Conservation (phyloP, 2,113 vertebrate species). For the Cavia porcellus region DNA sequence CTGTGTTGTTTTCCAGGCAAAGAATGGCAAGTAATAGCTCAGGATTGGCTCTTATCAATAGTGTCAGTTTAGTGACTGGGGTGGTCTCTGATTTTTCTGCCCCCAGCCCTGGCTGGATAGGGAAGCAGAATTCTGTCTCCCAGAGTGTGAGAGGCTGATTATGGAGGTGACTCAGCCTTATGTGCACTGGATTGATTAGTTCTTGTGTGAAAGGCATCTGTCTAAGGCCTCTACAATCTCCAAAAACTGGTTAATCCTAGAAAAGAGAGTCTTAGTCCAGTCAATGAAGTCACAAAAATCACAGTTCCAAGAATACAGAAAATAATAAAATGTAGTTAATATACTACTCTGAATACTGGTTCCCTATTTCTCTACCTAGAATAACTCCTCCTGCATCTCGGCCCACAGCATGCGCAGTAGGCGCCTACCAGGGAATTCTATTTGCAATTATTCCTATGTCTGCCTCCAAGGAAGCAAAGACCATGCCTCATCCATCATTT, state of each 20-base stretch:
- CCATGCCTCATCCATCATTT: background rate
- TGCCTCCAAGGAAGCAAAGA: background rate
- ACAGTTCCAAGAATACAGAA: background rate
- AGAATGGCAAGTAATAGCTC: background rate
- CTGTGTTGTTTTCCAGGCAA: background rate
- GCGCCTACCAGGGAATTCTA: background rate
- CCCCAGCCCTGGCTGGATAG: background rate
- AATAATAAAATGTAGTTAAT: background rate
- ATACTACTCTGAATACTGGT: background rate
- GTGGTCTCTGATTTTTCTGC: background rate
- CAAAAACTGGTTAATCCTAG: background rate
- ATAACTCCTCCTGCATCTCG: background rate
- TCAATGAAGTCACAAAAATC: background rate
- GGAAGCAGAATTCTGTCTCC: background rate
- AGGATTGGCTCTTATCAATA: background rate
- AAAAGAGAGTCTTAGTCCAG: background rate
- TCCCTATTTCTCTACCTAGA: background rate
- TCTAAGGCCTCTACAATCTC: background rate
- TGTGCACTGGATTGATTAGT: background rate
- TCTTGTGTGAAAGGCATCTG: background rate
- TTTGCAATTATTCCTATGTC: background rate
- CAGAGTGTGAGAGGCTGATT: background rate
- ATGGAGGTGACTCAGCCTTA: background rate
- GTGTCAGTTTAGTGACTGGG: background rate
- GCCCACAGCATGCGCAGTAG: background rate